These are phyloP conservation scores for Bufotes viridis DNA, from an alignment of 2,797 vertebrate genomes.

Conservation along the genomic window DNA sequence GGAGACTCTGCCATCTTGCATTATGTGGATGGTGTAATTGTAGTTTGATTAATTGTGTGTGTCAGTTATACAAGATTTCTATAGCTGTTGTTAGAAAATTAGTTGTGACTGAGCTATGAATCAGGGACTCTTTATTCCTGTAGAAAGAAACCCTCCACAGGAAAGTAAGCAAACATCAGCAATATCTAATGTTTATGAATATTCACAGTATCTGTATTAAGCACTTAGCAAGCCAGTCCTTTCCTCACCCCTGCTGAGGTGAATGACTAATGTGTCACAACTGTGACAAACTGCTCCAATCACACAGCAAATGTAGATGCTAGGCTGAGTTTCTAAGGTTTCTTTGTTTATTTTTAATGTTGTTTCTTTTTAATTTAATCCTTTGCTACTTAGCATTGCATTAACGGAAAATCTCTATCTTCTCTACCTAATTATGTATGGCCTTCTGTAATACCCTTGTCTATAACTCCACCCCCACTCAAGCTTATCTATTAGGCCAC, in stretches of 20 bases:
- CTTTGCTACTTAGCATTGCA: not conserved
- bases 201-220: slow-evolving; percentile 20
- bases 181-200: not conserved
- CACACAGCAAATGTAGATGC: not conserved
- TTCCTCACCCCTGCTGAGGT: not conserved
- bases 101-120: slow-evolving; percentile 9
- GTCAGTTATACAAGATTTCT: not conserved
- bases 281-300: not conserved
- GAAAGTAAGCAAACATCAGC: slow-evolving; percentile 4
- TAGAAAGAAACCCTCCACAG: not conserved
- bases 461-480: too few species aligned
- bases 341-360: not conserved
- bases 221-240: not conserved
- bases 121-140: not conserved
- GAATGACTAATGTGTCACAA: not conserved
- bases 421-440: not conserved
- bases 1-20: slow-evolving; percentile 12
- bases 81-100: not conserved
- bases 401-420: not conserved
- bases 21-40: not conserved
- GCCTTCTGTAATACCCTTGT: too few species aligned
- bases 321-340: not conserved
- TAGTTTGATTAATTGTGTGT: slow-evolving; percentile 19
- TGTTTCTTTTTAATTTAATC: not conserved
- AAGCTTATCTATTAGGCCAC: not conserved